Conservation (phyloP, 2,113 vertebrate species). For the Aptenodytes forsteri region DNA sequence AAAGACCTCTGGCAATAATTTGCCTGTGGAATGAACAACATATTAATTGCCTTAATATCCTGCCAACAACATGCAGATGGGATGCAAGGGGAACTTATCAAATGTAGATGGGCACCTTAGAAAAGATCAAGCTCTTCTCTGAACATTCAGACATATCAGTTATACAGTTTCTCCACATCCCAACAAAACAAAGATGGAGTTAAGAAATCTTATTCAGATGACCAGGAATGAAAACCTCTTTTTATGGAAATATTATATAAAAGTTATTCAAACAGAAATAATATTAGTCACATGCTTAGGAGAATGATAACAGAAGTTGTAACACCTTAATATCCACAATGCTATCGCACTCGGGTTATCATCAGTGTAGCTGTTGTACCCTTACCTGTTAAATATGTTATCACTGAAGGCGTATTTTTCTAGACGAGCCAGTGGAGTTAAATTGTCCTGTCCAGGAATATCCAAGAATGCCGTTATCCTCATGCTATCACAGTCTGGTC, state of each 20-base stretch:
- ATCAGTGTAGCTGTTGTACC: background rate
- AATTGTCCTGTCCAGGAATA: conserved; percentile 84
- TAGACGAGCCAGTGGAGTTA: conserved; percentile 83
- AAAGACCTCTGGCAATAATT: conserved; percentile 87
- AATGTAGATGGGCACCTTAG: background rate
- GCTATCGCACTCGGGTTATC: background rate
- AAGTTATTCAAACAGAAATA: background rate
- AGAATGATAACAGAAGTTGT: background rate
- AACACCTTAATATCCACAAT: background rate
- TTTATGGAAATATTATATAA: background rate
- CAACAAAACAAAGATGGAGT: background rate
- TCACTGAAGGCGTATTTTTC: conserved; percentile 92
- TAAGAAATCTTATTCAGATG: background rate
- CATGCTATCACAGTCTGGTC: conserved; percentile 85
- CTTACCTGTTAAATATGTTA: conserved; percentile 89
- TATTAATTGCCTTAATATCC: background rate
- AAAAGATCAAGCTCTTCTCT: background rate
- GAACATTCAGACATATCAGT: background rate
- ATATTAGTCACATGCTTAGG: background rate
- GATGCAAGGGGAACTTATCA: background rate
- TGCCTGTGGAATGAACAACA: conserved; percentile 72
- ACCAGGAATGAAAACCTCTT: background rate
- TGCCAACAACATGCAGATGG: background rate
- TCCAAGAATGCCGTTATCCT: conserved; percentile 88
- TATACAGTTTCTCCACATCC: background rate